Evolutionary conservation across 2,113 vertebrate genomes (phyloP).

Genomic region (Osmerus mordax): DNA sequence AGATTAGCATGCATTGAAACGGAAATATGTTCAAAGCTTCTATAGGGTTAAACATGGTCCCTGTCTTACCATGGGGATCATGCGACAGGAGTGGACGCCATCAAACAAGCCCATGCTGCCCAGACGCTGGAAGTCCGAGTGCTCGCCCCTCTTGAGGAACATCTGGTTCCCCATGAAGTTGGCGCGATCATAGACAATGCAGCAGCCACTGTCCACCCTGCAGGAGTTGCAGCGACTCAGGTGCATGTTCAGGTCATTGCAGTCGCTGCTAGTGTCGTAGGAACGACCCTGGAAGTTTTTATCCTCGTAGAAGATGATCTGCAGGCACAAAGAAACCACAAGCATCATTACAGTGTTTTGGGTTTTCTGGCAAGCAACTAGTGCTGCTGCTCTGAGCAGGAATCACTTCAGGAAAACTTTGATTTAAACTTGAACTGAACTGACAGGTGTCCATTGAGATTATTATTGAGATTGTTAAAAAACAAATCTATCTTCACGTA

Average conservation of each 20-base stretch:
- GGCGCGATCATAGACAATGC: slow-evolving; percentile 56
- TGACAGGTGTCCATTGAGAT: too few species aligned
- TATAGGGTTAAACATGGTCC: neutral
- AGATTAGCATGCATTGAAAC: too few species aligned
- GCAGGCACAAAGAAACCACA: slow-evolving; percentile 1
- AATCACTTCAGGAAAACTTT: too few species aligned
- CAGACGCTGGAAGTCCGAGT: slow-evolving; percentile 52
- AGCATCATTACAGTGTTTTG: neutral
- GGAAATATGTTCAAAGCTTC: neutral
- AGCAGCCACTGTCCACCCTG: slow-evolving; percentile 62
- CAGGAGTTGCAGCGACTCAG: slow-evolving; percentile 64
- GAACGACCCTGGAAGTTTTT: slow-evolving; percentile 66
- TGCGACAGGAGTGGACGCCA: slow-evolving; percentile 58
- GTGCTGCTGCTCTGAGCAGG: too few species aligned
- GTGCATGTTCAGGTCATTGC: slow-evolving; percentile 57
- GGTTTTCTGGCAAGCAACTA: neutral
- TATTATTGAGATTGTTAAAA: too few species aligned
- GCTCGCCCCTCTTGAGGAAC: slow-evolving; percentile 62
- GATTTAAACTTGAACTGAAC: too few species aligned
- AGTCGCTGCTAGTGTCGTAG: slow-evolving; percentile 61
- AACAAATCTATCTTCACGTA: too few species aligned
- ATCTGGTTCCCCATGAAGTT: slow-evolving; percentile 62
- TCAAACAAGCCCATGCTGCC: slow-evolving; percentile 50
- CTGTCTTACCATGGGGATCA: slow-evolving; percentile 57
- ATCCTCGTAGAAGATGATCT: slow-evolving; percentile 71